Evolutionary conservation across 2,113 vertebrate genomes (phyloP).

Genomic region (Pseudorectes ferrugineus): DNA sequence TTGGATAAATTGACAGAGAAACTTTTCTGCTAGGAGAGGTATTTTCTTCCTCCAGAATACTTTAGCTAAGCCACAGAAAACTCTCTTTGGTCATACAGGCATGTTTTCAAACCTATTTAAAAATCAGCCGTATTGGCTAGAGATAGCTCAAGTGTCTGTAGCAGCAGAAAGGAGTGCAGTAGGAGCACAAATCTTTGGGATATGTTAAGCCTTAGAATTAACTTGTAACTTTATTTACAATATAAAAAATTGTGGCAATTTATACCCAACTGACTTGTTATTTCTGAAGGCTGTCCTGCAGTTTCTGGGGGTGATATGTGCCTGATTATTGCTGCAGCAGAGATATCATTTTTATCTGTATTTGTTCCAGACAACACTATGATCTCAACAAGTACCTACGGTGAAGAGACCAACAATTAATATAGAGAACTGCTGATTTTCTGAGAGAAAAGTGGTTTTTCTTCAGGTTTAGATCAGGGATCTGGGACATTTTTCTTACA

Average conservation of each 20-base stretch:
- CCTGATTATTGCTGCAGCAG: background rate
- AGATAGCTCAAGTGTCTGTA: background rate
- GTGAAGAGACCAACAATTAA: background rate
- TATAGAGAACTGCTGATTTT: background rate
- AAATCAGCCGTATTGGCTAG: background rate
- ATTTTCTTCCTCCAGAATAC: background rate
- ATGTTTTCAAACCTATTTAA: background rate
- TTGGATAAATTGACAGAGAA: background rate
- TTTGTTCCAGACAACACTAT: background rate
- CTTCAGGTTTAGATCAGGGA: background rate
- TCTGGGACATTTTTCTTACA: background rate
- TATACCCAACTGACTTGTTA: background rate
- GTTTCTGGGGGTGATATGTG: background rate
- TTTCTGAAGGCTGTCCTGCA: background rate
- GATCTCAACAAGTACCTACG: rapidly evolving
- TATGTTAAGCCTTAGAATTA: background rate
- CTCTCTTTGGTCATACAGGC: background rate
- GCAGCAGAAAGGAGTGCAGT: background rate
- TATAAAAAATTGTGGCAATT: background rate
- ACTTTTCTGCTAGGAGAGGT: background rate
- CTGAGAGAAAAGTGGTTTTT: background rate
- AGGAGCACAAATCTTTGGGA: background rate
- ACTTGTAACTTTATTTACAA: background rate
- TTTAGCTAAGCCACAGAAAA: background rate
- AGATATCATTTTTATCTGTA: background rate